Conservation (phyloP, 2,888 invertebrate genomes). For the Amblyjoppa proteus region DNA sequence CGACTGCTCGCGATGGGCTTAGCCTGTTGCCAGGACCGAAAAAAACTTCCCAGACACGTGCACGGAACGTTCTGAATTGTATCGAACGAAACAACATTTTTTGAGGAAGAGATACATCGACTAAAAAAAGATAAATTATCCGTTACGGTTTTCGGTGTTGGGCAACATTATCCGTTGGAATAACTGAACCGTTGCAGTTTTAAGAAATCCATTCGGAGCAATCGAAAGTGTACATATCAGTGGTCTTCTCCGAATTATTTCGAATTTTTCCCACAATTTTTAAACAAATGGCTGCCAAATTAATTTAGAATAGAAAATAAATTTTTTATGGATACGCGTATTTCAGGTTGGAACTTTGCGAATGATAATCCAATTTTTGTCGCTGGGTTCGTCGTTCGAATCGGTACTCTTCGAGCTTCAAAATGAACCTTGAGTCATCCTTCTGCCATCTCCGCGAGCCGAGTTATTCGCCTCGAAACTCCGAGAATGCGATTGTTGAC, state of each 20-base stretch:
- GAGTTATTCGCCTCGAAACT: constrained; percentile 16
- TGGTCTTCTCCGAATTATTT: background rate
- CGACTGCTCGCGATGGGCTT: constrained; percentile 60
- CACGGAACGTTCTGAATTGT: constrained; percentile 21
- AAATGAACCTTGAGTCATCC: background rate
- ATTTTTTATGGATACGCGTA: background rate
- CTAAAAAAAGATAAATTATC: background rate
- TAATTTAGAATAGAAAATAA: background rate
- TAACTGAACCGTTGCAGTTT: background rate
- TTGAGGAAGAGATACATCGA: background rate
- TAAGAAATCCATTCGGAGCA: background rate
- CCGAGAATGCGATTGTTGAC: constrained; percentile 9
- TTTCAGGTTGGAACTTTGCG: background rate
- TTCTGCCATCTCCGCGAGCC: background rate
- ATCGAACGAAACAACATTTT: background rate
- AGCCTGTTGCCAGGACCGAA: constrained; percentile 45
- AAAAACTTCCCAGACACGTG: constrained; percentile 40
- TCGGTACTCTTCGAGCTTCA: background rate
- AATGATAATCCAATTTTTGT: background rate
- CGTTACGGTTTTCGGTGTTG: background rate
- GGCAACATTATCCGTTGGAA: background rate
- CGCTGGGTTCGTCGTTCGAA: background rate
- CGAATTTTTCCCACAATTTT: background rate
- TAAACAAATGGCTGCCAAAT: background rate
- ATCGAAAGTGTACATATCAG: background rate